These are phyloP conservation scores for Gymnothorax reevesii DNA, from an alignment of 2,797 vertebrate species.

Conservation along the genomic window DNA sequence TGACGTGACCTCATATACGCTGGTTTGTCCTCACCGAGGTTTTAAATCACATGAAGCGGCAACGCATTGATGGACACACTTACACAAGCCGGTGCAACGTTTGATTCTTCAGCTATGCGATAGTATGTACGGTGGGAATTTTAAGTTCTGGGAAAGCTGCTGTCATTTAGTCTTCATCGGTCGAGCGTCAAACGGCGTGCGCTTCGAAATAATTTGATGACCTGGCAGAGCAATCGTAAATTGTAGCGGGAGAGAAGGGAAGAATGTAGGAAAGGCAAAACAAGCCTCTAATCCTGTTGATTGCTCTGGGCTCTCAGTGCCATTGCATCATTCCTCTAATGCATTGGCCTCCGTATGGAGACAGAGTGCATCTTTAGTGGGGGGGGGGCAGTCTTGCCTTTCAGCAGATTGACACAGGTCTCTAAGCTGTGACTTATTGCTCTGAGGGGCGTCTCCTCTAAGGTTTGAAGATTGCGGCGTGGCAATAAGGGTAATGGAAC, in stretches of 20 bases:
- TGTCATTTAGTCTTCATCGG: not conserved
- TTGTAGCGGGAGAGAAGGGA: constrained; percentile 40
- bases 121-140: not conserved
- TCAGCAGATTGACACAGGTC: constrained; percentile 23
- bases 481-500: constrained; percentile 30
- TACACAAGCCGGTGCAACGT: not conserved
- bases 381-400: not conserved
- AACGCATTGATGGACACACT: not conserved
- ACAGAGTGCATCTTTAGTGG: not conserved
- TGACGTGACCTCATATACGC: not conserved
- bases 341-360: constrained; percentile 56
- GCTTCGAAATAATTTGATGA: constrained; percentile 1
- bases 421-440: constrained; percentile 31
- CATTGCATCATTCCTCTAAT: constrained; percentile 73
- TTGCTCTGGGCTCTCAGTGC: constrained; percentile 65
- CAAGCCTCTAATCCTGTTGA: constrained; percentile 64
- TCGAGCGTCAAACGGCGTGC: not conserved
- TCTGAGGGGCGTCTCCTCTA: constrained; percentile 14
- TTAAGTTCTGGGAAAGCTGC: not conserved
- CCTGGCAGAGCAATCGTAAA: constrained; percentile 18
- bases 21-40: not conserved
- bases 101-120: not conserved
- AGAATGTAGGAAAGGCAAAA: constrained; percentile 23
- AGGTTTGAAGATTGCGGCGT: constrained; percentile 1
- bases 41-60: not conserved